Base-by-base conservation (phyloP, 2,113 vertebrate species). In the Tragelaphus buxtoni region DNA sequence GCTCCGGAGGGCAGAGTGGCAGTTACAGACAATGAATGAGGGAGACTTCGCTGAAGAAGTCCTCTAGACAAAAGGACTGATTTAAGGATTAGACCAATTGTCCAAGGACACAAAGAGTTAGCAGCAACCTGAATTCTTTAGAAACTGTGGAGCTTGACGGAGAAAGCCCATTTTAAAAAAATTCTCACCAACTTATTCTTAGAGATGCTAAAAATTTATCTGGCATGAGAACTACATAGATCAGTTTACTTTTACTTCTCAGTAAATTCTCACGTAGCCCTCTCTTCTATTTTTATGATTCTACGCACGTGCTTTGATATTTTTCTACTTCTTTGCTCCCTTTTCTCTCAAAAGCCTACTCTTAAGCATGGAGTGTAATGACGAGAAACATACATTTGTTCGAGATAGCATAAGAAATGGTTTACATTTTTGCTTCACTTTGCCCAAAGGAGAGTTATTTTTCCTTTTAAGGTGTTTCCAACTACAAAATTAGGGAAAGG, bases 381-480 rank as follows among this genome's bases (percentile, higher is more conserved):
- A 96, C 12, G 1, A 24, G 61, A 98, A 96, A 91, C 51, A 53
- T 49, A 32, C 47, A 74, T 87, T 97, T 91, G 10, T 94, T 96
- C 22, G 51, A 95, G 94, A 90, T 35, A 76, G 47, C n/a, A 74
- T 55, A 86, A 61, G 85, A 95, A 74, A 60, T 3, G 12, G 58
- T 94, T 93, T 84, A 87, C 53, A 81, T 93, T 96, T 96, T 87
- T 92, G 35, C 83, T 95, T 92, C 74, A 89, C 56, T 92, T 87
- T 96, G 74, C 74, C 80, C 61, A 60, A 96, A 96, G 45, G 30
- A 65, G 51, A 94, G 47, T 77, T 93, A 74, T 90, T 96, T 96
- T 97, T 91, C 94, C 92, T 96, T 97, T 97, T 96, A 94, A 96
- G 95, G 96, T 96, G 74, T 95, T 96, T 96, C 95, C 95, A 96